Percentiles rank a stretch among this genome's conserved stretches.
Conservation (phyloP, 2,888 invertebrate genomes). For the Arrhopalites spinosus region DNA sequence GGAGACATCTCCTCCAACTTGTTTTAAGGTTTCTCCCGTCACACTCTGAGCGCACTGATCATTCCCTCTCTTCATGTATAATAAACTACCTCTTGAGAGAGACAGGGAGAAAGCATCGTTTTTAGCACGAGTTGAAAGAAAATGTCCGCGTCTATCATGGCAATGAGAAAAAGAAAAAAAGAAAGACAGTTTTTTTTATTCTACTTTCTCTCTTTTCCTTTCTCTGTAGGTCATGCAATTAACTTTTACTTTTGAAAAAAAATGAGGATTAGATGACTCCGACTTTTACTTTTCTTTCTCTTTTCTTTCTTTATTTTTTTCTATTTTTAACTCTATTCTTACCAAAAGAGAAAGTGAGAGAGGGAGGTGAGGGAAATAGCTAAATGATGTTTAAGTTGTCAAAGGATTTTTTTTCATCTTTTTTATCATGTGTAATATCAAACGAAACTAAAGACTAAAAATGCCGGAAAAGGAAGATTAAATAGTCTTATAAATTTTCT, state of each 20-base stretch:
- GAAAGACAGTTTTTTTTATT: background rate
- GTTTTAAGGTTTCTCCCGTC: too few species aligned
- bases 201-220: background rate
- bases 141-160: background rate
- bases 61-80: background rate
- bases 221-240: conserved; percentile 18
- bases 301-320: background rate
- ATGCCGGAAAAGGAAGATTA: too few species aligned
- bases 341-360: background rate
- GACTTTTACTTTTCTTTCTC: background rate
- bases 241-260: conserved; percentile 13
- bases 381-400: background rate
- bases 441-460: background rate
- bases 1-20: too few species aligned
- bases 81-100: background rate
- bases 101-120: background rate
- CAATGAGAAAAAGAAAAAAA: background rate
- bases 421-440: background rate
- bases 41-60: too few species aligned
- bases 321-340: background rate
- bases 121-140: conserved; percentile 4
- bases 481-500: too few species aligned
- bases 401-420: background rate
- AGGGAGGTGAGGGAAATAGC: background rate
- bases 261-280: background rate